Evolutionary conservation across 2,797 vertebrate species (phyloP).

Genomic region (Poliocrania exsul): DNA sequence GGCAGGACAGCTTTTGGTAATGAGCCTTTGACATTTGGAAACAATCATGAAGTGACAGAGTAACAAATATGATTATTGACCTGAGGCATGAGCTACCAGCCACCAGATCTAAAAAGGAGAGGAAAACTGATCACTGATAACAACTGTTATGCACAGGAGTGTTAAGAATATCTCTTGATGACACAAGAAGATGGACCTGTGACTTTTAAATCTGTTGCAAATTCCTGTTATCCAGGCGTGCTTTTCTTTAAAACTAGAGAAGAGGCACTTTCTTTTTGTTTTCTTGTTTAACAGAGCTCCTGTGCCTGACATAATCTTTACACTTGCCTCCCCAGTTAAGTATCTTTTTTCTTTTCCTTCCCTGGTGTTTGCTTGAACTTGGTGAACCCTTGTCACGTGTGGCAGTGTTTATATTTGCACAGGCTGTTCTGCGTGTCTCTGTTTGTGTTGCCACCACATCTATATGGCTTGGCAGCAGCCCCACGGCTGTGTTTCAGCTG

Average conservation of each 20-base stretch:
- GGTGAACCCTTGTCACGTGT: conserved; percentile 75
- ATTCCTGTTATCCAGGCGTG: not conserved
- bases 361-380: conserved; percentile 77
- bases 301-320: conserved; percentile 47
- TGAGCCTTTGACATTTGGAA: not conserved
- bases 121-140: not conserved
- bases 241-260: not conserved
- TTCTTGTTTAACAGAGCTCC: conserved; percentile 34
- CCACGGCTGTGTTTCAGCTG: conserved; percentile 69
- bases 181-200: not conserved
- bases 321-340: conserved; percentile 34
- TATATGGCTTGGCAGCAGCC: conserved; percentile 72
- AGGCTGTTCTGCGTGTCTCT: conserved; percentile 71
- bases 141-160: not conserved
- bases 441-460: conserved; percentile 78
- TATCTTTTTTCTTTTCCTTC: conserved; percentile 47
- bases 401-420: conserved; percentile 80
- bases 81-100: not conserved
- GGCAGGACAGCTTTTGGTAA: not conserved
- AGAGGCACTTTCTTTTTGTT: conserved; percentile 13
- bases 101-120: not conserved
- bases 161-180: not conserved
- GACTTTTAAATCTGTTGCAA: not conserved
- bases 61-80: not conserved
- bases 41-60: not conserved